Percentiles rank a stretch among this genome's conserved stretches.
Conservation (phyloP, 2,113 vertebrate genomes). For the Sebastes schlegelii region DNA sequence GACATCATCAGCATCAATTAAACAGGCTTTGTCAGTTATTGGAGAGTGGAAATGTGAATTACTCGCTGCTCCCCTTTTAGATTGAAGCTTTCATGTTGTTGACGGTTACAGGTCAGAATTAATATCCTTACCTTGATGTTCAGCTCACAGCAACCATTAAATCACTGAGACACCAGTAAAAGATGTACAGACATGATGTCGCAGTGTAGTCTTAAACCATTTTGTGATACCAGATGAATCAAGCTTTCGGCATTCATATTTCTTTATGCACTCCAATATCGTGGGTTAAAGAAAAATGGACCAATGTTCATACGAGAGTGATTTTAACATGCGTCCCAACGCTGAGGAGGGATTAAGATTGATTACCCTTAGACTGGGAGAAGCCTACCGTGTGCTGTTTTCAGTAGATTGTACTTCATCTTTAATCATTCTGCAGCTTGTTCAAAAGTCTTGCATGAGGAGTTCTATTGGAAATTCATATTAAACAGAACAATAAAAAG, state of each 20-base stretch:
- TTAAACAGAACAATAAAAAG: conserved; percentile 58
- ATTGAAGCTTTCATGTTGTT: background rate
- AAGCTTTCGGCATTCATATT: conserved; percentile 8
- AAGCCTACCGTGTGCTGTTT: background rate
- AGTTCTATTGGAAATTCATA: conserved; percentile 45
- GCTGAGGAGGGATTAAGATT: background rate
- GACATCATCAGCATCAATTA: conserved; percentile 1
- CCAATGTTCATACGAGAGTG: conserved; percentile 19
- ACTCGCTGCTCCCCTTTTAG: too few relatives aligned
- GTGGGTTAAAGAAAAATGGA: background rate
- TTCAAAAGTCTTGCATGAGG: conserved; percentile 58
- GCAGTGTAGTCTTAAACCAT: conserved; percentile 3
- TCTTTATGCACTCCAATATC: conserved; percentile 45
- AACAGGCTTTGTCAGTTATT: background rate
- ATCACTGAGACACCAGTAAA: background rate
- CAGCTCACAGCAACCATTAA: background rate
- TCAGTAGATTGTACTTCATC: conserved; percentile 11
- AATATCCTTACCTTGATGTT: background rate
- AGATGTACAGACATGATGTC: conserved; percentile 21
- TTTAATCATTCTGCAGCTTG: conserved; percentile 33
- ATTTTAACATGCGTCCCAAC: background rate
- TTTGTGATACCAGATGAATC: conserved; percentile 15
- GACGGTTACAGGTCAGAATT: background rate
- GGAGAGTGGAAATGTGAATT: background rate
- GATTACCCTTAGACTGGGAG: background rate